Percentiles rank a stretch among this genome's conserved stretches.
These are phyloP conservation scores for Monomorium pharaonis DNA, from an alignment of 1,140 invertebrate species.

Conservation along the genomic window DNA sequence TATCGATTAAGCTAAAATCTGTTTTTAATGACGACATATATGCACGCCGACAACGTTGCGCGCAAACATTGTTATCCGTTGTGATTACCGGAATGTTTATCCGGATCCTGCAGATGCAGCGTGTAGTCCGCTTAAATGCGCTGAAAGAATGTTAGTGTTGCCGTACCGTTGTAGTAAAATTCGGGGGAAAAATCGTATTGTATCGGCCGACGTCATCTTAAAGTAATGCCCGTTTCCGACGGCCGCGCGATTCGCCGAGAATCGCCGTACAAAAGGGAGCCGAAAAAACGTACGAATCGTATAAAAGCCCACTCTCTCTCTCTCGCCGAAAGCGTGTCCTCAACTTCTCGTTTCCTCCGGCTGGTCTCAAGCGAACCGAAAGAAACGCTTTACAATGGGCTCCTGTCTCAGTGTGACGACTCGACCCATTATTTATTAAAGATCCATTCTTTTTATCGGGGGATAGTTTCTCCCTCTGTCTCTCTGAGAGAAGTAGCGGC, in stretches of 20 bases:
- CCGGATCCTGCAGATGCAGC: too few relatives aligned
- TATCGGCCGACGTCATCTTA: constrained; percentile 31
- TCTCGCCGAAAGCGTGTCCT: constrained; percentile 58
- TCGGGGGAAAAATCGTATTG: constrained; percentile 30
- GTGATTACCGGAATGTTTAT: not conserved
- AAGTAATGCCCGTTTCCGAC: constrained; percentile 25
- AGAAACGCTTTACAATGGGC: constrained; percentile 69
- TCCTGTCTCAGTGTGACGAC: constrained; percentile 58
- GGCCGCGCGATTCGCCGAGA: not conserved
- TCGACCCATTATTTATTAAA: constrained; percentile 73
- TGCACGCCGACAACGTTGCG: not conserved
- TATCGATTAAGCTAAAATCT: constrained; percentile 28
- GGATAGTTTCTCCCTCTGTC: constrained; percentile 63
- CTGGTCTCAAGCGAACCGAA: constrained; percentile 55
- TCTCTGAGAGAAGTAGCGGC: not conserved
- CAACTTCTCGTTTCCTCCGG: constrained; percentile 65
- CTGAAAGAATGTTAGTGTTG: not conserved
- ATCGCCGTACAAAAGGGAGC: constrained; percentile 19
- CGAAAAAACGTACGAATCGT: constrained; percentile 36
- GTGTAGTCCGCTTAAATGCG: not conserved
- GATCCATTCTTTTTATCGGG: constrained; percentile 72
- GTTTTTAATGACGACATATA: not conserved
- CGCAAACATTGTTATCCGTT: not conserved
- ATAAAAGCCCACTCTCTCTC: constrained; percentile 53
- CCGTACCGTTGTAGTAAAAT: not conserved